A percentile compares a stretch with the other conserved stretches of the same genome.
phyloP scores from a whole-genome alignment of 2,797 vertebrate species.

The Tadarida brasiliensis region DNA sequence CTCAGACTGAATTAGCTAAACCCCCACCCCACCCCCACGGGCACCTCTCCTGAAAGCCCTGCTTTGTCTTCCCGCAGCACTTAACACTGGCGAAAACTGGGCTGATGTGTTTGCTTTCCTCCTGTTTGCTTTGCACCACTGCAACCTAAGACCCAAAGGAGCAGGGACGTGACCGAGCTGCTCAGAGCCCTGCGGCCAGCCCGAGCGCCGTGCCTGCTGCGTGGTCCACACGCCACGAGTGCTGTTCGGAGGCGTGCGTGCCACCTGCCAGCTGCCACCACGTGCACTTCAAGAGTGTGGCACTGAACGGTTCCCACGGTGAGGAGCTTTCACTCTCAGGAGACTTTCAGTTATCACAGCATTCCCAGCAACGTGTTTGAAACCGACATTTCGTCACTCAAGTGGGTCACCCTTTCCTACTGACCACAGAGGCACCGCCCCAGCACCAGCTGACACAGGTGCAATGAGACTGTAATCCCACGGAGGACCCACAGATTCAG shows the following conservation, averaged over 20 bases:
- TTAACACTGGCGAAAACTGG: background rate
- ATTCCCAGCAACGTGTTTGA: background rate
- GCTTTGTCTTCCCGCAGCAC: background rate
- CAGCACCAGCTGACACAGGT: background rate
- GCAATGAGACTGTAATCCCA: background rate
- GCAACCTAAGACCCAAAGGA: background rate
- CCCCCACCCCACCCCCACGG: background rate
- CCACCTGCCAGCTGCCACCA: background rate
- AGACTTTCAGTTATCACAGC: background rate
- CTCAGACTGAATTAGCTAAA: background rate
- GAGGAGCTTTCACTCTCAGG: background rate
- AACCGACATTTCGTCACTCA: constrained; percentile 15
- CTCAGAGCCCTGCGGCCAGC: background rate
- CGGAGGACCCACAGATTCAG: background rate
- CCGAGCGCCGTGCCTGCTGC: background rate
- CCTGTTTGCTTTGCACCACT: background rate
- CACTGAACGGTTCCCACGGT: background rate
- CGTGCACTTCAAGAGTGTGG: no score
- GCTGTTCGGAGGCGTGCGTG: background rate
- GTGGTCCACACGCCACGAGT: background rate
- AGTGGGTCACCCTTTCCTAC: background rate
- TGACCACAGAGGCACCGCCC: background rate
- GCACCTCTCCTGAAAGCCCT: background rate
- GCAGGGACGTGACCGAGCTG: background rate
- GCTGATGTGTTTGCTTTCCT: background rate